Evolutionary conservation across 2,113 vertebrate genomes (phyloP), one percentile per base, ranked within the genome.

Genomic region (Ctenomys sociabilis): DNA sequence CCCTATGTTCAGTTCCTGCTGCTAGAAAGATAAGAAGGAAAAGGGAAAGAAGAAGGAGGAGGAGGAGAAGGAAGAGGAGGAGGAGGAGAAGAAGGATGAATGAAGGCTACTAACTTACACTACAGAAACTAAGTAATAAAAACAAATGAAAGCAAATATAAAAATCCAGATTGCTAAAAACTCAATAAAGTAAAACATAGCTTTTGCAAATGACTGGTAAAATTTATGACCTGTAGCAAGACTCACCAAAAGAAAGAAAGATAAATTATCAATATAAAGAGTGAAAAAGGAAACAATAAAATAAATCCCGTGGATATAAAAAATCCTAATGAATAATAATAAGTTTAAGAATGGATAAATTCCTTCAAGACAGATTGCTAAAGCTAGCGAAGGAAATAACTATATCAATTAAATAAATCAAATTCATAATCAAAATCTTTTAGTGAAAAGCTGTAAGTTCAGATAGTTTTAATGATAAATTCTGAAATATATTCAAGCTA

Each of bases 161-260:
- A 22, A 88, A 72, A n/a, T 21, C 11, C 54, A 96, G 92, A 93
- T 63, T 90, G n/a, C 54, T 95, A 66, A 91, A 88, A 85, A 30
- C 57, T 32, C 85, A 24, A 30, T 82, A 70, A 82, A 70, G n/a
- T 57, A 30, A 94, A 89, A 94, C 37, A 10, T 43, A n/a, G 13
- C 45, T 88, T 92, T 92, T 28, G 40, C 28, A 83, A 92, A 75
- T 81, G 16, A 63, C 63, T 83, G 14, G 30, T 95, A 90, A 92
- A 94, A 61, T 80, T 49, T 78, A 80, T 88, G 83, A 93, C 16
- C 28, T 16, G 5, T 7, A 72, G 30, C 32, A 52, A 90, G 5
- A 54, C 1, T 82, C 32, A 90, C 59, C 16, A 90, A 63, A 88
- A 90, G 77, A 63, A 77, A 77, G 32, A 54, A 86, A 83, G 24